Evolutionary conservation across 2,888 invertebrate species (phyloP).

Genomic region (Trissoscelio sp.): DNA sequence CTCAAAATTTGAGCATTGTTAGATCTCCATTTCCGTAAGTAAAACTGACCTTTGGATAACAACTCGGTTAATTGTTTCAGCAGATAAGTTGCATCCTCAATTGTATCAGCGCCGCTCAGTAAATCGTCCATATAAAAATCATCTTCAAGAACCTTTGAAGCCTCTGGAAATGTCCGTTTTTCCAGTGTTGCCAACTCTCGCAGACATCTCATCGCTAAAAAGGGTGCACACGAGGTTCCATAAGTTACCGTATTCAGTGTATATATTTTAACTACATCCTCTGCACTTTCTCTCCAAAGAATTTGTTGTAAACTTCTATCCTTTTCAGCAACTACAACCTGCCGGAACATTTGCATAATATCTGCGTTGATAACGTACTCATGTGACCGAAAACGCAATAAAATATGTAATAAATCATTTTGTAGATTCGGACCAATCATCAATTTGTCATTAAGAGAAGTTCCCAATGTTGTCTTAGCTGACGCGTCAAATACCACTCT

Average conservation of each 20-base stretch:
- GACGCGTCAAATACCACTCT: too few relatives aligned
- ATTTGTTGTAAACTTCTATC: conserved; percentile 72
- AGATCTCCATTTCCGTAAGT: conserved; percentile 21
- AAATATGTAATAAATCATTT: too few relatives aligned
- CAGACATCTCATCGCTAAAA: conserved; percentile 23
- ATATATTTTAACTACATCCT: not conserved
- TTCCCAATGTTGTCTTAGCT: too few relatives aligned
- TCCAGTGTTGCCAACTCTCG: too few relatives aligned
- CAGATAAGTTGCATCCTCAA: conserved; percentile 2
- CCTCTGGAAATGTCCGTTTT: not conserved
- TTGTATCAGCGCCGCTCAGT: conserved; percentile 6
- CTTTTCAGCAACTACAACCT: conserved; percentile 37
- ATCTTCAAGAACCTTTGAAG: not conserved
- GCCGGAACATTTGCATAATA: conserved; percentile 76
- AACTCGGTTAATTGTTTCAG: conserved; percentile 13
- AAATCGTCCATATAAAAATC: conserved; percentile 28
- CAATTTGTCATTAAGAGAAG: too few relatives aligned
- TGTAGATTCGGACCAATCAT: too few relatives aligned
- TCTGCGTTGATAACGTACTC: too few relatives aligned
- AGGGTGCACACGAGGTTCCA: conserved; percentile 17
- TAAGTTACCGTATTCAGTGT: conserved; percentile 1
- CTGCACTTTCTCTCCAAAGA: conserved; percentile 69
- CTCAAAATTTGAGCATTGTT: conserved; percentile 3
- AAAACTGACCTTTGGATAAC: conserved; percentile 5
- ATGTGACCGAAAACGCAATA: too few relatives aligned